A percentile compares a stretch with the other conserved stretches of the same genome.
Conservation (phyloP, 2,797 vertebrate species). For the Takifugu ocellatus region DNA sequence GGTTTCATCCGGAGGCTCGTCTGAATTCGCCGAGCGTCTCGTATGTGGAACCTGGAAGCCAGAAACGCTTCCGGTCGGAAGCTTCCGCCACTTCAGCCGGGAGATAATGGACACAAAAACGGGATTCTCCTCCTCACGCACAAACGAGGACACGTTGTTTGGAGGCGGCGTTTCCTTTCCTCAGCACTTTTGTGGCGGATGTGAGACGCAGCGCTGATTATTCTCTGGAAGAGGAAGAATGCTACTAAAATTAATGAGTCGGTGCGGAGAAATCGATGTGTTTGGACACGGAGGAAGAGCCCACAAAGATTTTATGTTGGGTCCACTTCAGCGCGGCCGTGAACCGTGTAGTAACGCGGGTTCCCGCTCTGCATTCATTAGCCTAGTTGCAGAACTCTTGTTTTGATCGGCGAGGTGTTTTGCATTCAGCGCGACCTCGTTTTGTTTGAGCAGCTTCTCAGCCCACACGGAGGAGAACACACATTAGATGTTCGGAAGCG, state of each 20-base stretch:
- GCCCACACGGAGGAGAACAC: constrained; percentile 16
- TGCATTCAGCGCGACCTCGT: constrained; percentile 42
- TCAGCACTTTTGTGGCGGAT: no score
- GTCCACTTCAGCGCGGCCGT: constrained; percentile 14
- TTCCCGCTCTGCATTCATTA: constrained; percentile 47
- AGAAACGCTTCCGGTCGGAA: no score
- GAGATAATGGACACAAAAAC: no score
- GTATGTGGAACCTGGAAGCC: no score
- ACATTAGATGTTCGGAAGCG: neutral
- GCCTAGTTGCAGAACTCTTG: constrained; percentile 43
- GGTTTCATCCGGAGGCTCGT: no score
- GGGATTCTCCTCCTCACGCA: no score
- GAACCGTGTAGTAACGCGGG: constrained; percentile 17
- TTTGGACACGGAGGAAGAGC: constrained; percentile 15
- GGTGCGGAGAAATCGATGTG: constrained; percentile 10
- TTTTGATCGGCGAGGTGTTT: constrained; percentile 42
- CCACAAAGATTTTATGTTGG: constrained; percentile 10
- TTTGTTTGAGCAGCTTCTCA: constrained; percentile 35
- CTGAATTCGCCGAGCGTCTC: no score
- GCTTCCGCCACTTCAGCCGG: no score
- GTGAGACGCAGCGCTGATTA: neutral
- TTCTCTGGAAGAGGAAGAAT: constrained; percentile 4
- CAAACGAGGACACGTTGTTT: no score
- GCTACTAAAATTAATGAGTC: constrained; percentile 29
- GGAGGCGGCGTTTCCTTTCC: no score